Base-by-base conservation (phyloP, 2,888 invertebrate genomes). In the Trissoscelio sp. region DNA sequence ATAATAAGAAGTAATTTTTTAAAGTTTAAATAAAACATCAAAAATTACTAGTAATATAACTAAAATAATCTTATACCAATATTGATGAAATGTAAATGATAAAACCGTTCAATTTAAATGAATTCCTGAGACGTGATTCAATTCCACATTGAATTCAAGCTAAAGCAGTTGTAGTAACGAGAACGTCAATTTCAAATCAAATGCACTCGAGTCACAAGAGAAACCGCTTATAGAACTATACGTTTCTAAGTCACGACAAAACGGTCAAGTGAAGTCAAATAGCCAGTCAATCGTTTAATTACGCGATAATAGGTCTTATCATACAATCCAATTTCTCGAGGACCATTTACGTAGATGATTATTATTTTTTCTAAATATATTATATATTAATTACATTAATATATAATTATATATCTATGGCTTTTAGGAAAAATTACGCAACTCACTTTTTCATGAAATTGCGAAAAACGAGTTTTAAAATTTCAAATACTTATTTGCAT, bases 111-210 rank as follows among this genome's bases (percentile, higher is more conserved):
- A 31, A 31, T 53, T 31, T 20, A 16, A 53, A 53, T 53, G 53
- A 7, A 31, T 31, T 31, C n/a, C 7, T 28, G 7, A 16, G n/a
- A 31, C 14, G 31, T 4, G 34, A 7, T 39, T 58, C 7, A 20
- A 18, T 55, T 16, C n/a, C 16, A 16, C 34, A 39, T 58, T 39
- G 39, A 39, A 58, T 67, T 67, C 39, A 16, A 42, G 34, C 20
- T 58, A 60, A 64, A 57, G 12, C 51, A 64, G 39, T 42, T 9
- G 48, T 11, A 58, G 31, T 67, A 67, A 67, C 66, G 48, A 64
- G 74, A 64, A 64, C 34, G 74, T 74, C 55, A 46, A 74, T 64
- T 75, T 66, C 74, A 42, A 46, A 74, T 64, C 64, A 44, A 74
- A 53, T 64, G 22, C 42, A 53, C 31, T 64, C 55, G 55, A 73